These are phyloP conservation scores for Exephanes ischioxanthus DNA, from an alignment of 2,888 invertebrate species.

Conservation along the genomic window DNA sequence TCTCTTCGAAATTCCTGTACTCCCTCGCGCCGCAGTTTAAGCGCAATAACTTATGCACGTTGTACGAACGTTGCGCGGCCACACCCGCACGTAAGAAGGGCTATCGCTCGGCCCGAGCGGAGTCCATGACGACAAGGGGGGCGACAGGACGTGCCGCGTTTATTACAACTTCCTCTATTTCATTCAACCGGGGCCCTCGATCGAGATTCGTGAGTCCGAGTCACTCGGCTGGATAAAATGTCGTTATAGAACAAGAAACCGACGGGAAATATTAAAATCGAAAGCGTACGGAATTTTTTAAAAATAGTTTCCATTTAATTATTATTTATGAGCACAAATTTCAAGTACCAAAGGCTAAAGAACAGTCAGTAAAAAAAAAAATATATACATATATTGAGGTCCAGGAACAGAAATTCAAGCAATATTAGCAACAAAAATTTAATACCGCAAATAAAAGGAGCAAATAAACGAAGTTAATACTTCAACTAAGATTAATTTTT, in stretches of 20 bases:
- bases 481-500: no score
- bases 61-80: slow-evolving; percentile 28
- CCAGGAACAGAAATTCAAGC: no score
- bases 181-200: slow-evolving; percentile 45
- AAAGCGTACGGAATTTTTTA: not conserved
- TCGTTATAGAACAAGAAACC: slow-evolving; percentile 29
- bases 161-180: slow-evolving; percentile 68
- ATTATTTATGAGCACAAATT: not conserved
- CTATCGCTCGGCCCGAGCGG: slow-evolving; percentile 28
- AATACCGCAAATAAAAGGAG: no score
- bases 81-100: slow-evolving; percentile 51
- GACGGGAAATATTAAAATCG: not conserved
- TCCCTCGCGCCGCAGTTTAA: slow-evolving; percentile 24
- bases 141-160: slow-evolving; percentile 64
- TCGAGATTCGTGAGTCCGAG: slow-evolving; percentile 59
- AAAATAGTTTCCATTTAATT: not conserved
- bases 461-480: no score
- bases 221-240: slow-evolving; percentile 60
- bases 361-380: no score
- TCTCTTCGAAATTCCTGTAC: slow-evolving; percentile 46
- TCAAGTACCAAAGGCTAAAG: not conserved
- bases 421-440: no score
- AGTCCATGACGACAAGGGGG: slow-evolving; percentile 5
- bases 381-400: no score
- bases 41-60: slow-evolving; percentile 50